Base-by-base conservation (phyloP, 2,113 vertebrate genomes). In the Gadus macrocephalus region DNA sequence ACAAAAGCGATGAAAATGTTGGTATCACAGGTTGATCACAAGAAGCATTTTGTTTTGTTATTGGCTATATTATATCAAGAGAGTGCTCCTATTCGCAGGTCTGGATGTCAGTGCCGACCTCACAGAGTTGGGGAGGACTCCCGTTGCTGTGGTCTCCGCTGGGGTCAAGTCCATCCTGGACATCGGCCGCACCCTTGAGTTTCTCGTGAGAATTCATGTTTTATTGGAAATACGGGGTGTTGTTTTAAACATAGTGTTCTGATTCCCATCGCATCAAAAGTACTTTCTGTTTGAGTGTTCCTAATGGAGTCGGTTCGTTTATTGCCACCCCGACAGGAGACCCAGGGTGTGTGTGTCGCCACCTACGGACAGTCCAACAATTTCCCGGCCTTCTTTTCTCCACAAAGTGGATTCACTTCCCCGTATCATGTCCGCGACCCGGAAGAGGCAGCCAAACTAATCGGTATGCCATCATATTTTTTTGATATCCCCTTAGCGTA, bases 111-210 rank as follows among this genome's bases (percentile, higher is more conserved):
- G 95, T 53, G 92, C 95, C 31, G 95, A 97, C 80, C 85, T 97
- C 78, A 96, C 92, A 12, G 95, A 96, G 83, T 86, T 97, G 4
- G 93, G 95, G 66, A 89, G 93, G 78, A 97, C 95, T 66, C 94
- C 95, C 0, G 88, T 96, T 3, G 90, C 94, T 72, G 95, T 96
- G 68, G 80, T 97, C 53, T 96, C 93, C 69, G 94, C 95, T 71
- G 95, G 95, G 27, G 90, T 93, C 56, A 97, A 97, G 76, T 96
- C 95, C 58, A 94, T 96, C 75, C 91, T 97, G 68, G 95, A 96
- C 84, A 94, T 97, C 49, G 93, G 95, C 2, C 93, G 93, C 77
- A 97, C 95, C 6, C 78, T 97, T 77, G 95, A 97, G 71, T 95
- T 94, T 74, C 89, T 97, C 85, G 95, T 97, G 86, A 83, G 92